Percentiles rank a stretch among this genome's conserved stretches.
These are phyloP conservation scores for Labeo calbasu DNA, from an alignment of 2,797 vertebrate species.

Conservation along the genomic window DNA sequence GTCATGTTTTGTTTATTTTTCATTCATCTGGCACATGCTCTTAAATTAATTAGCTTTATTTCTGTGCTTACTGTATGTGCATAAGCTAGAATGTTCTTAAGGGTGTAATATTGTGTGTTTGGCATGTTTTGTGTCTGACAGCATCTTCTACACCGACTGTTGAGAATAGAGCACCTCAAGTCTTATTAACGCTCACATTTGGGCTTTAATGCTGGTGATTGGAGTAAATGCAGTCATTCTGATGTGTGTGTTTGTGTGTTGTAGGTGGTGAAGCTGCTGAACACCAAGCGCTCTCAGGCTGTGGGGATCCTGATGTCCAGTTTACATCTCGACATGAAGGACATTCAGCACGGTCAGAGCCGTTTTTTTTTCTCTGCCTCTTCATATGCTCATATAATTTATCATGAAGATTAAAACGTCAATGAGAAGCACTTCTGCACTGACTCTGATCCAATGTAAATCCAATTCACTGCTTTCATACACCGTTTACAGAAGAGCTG, in stretches of 20 bases:
- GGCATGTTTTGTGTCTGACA: background rate
- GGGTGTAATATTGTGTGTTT: no score
- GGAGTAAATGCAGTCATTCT: background rate
- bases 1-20: background rate
- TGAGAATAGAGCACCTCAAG: no score
- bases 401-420: background rate
- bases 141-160: background rate
- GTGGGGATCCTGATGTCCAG: conserved; percentile 98
- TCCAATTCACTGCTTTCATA: background rate
- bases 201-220: background rate
- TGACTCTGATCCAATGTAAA: background rate
- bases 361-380: background rate
- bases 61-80: no score
- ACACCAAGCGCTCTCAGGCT: conserved; percentile 84
- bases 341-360: conserved; percentile 92
- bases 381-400: background rate
- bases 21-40: no score
- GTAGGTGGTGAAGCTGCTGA: conserved; percentile 64
- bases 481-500: no score
- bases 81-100: no score
- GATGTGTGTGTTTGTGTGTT: conserved; percentile 16
- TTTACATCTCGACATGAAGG: conserved; percentile 95
- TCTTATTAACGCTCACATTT: background rate
- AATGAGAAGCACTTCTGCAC: background rate
- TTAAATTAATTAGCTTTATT: no score